phyloP scores from a whole-genome alignment of 2,888 invertebrate genomes.

The Folsomia candida region DNA sequence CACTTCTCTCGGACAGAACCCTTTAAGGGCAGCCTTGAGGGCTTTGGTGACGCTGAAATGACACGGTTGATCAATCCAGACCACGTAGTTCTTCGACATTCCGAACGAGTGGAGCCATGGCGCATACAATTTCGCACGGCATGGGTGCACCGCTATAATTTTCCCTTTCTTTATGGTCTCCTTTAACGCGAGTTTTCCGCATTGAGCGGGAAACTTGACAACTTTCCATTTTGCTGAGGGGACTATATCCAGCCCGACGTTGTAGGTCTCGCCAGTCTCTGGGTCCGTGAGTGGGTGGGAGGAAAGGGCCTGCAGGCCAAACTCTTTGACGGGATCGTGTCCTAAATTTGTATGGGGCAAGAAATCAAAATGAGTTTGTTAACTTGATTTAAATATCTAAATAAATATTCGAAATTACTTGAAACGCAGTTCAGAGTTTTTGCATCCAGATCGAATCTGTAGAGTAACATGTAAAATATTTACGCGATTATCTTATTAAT shows the following conservation, averaged over 20 bases:
- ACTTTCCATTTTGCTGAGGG: slow-evolving; percentile 4
- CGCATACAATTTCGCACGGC: background rate
- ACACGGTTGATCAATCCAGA: slow-evolving; percentile 12
- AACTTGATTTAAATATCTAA: too few species aligned
- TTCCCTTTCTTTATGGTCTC: background rate
- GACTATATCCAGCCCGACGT: slow-evolving; percentile 3
- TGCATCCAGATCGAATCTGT: slow-evolving; percentile 1
- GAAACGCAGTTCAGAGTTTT: background rate
- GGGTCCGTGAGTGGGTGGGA: slow-evolving; percentile 3
- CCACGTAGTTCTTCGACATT: slow-evolving; percentile 6
- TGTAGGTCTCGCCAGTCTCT: slow-evolving; percentile 6
- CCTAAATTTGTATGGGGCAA: too few species aligned
- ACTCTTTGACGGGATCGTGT: slow-evolving; percentile 15
- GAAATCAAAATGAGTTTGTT: too few species aligned
- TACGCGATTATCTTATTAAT: too few species aligned
- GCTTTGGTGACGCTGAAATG: slow-evolving; percentile 11
- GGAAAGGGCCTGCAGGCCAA: slow-evolving; percentile 6
- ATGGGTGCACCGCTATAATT: background rate
- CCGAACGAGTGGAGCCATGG: slow-evolving; percentile 15
- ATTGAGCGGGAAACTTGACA: background rate
- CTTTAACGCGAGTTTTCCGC: background rate
- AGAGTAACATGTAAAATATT: too few species aligned
- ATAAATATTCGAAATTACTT: too few species aligned
- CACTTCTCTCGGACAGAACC: slow-evolving; percentile 10
- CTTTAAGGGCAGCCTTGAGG: background rate